phyloP scores from a whole-genome alignment of 2,113 vertebrate genomes.

The Dicrurus megarhynchus region DNA sequence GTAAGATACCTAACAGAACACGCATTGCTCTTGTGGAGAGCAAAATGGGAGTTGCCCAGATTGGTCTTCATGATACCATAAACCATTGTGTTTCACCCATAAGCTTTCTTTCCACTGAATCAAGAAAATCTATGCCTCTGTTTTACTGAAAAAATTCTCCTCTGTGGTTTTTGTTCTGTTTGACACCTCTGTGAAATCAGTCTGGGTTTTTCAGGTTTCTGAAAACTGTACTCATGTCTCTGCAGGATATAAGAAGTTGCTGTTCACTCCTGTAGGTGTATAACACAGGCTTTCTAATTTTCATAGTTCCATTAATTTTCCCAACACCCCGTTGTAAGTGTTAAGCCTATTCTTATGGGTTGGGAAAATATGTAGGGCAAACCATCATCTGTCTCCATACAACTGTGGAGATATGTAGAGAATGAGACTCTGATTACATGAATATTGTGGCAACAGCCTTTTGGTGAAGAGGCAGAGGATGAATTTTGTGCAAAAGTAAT shows the following conservation, averaged over 20 bases:
- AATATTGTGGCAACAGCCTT: neutral
- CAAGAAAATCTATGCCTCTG: neutral
- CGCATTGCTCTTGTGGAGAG: neutral
- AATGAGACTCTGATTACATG: neutral
- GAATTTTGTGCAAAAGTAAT: neutral
- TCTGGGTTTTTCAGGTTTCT: neutral
- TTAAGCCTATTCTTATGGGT: neutral
- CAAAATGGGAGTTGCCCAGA: neutral
- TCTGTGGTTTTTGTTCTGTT: neutral
- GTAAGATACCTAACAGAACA: neutral
- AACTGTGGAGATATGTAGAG: neutral
- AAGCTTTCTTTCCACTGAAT: neutral
- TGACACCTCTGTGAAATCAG: neutral
- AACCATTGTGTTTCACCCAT: neutral
- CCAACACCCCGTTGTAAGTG: neutral
- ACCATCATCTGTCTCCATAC: neutral
- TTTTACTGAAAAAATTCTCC: neutral
- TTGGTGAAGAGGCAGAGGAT: neutral
- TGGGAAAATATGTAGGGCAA: neutral
- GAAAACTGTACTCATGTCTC: neutral
- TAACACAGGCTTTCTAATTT: neutral
- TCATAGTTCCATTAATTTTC: neutral
- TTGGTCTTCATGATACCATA: neutral
- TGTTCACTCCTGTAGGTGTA: neutral
- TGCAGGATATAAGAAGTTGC: neutral